Percentiles rank a stretch among this genome's conserved stretches.
Conservation (phyloP, 2,888 invertebrate species). For the Artemia sp. region DNA sequence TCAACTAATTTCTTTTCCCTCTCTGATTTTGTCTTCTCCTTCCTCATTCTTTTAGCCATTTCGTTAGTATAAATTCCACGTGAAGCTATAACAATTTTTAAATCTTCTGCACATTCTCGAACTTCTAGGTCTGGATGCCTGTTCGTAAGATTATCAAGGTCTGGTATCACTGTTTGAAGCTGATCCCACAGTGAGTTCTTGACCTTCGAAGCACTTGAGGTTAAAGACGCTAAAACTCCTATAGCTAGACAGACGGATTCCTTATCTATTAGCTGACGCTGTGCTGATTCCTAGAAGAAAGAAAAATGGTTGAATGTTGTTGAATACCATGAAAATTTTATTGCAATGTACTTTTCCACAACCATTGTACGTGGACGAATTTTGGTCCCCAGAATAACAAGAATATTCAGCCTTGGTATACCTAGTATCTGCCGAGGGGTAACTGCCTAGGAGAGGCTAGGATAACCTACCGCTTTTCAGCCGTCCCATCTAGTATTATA, state of each 20-base stretch:
- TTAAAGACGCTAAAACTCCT: background rate
- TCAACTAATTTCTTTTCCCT: background rate
- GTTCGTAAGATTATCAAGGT: background rate
- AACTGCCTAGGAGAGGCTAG: too few relatives aligned
- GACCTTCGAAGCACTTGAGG: background rate
- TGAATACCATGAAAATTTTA: too few relatives aligned
- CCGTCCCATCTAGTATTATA: too few relatives aligned
- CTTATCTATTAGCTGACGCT: background rate
- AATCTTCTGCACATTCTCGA: constrained; percentile 4
- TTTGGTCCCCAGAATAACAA: too few relatives aligned
- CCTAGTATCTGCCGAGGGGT: too few relatives aligned
- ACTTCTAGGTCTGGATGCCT: background rate
- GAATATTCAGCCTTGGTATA: too few relatives aligned
- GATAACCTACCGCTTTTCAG: too few relatives aligned
- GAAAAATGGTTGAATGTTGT: too few relatives aligned
- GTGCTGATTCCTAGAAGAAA: background rate
- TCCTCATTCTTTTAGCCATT: constrained; percentile 4
- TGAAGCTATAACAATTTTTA: constrained; percentile 7
- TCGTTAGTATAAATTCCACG: background rate
- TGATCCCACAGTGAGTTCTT: background rate
- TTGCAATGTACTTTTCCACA: too few relatives aligned
- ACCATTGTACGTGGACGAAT: too few relatives aligned
- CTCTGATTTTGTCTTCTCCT: background rate
- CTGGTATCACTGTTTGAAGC: background rate
- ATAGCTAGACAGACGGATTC: constrained; percentile 7